Evolutionary conservation across 2,113 vertebrate species (phyloP).

Genomic region (Pollimyrus isidori): DNA sequence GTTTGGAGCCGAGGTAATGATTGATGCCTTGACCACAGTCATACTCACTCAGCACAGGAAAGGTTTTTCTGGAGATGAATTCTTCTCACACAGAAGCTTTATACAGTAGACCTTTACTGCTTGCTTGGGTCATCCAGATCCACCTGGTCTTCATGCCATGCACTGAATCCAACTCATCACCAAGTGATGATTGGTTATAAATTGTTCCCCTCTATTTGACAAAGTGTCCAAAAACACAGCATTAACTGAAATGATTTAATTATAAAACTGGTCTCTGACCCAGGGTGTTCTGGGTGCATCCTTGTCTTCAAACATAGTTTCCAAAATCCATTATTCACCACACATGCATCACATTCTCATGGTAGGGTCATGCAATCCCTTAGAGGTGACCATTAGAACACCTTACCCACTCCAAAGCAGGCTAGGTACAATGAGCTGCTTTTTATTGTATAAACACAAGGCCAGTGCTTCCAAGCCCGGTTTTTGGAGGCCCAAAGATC

Average conservation of each 20-base stretch:
- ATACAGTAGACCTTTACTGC: background rate
- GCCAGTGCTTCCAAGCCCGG: background rate
- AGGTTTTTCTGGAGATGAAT: background rate
- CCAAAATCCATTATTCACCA: background rate
- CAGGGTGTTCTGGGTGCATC: background rate
- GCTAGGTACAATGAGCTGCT: background rate
- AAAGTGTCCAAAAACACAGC: background rate
- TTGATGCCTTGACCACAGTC: background rate
- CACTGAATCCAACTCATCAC: background rate
- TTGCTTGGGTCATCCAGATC: background rate
- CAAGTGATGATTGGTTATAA: background rate
- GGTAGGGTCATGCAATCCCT: background rate
- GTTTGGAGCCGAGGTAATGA: background rate
- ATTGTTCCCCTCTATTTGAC: background rate
- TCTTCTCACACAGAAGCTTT: background rate
- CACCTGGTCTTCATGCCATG: background rate
- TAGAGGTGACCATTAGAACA: background rate
- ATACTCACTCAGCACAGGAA: background rate
- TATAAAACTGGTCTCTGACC: background rate
- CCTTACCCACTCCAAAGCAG: background rate
- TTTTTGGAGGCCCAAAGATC: background rate
- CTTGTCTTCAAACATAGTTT: background rate
- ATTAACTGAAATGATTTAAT: background rate
- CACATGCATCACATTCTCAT: background rate
- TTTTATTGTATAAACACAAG: background rate